Percentiles rank a stretch among this genome's conserved stretches.
These are phyloP conservation scores for Ramphastos sulfuratus DNA, from an alignment of 2,113 vertebrate species.

Conservation along the genomic window DNA sequence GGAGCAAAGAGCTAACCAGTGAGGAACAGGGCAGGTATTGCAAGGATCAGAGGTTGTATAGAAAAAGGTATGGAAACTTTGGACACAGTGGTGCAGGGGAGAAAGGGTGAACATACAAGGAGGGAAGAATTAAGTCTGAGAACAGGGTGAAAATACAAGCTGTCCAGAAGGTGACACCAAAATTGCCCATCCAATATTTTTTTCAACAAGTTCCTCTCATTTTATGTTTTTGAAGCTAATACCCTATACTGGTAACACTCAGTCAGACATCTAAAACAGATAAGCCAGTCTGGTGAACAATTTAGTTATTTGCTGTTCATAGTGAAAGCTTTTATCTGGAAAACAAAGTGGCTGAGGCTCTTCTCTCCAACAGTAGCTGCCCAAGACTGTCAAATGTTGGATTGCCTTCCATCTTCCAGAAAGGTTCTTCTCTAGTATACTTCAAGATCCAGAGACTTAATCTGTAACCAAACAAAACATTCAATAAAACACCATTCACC, in stretches of 20 bases:
- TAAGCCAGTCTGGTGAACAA: neutral
- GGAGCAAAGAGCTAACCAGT: neutral
- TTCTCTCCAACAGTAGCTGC: neutral
- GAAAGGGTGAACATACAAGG: neutral
- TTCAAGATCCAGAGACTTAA: neutral
- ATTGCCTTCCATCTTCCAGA: neutral
- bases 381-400: neutral
- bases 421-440: neutral
- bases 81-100: neutral
- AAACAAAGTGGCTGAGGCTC: neutral
- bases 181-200: neutral
- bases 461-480: neutral
- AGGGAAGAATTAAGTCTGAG: accelerated
- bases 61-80: neutral
- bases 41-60: neutral
- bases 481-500: neutral
- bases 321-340: neutral
- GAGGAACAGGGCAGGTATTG: neutral
- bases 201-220: neutral
- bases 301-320: neutral
- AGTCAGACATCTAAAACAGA: neutral
- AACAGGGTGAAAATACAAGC: neutral
- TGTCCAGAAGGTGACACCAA: neutral
- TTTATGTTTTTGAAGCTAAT: neutral
- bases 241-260: neutral